Evolutionary conservation across 2,888 invertebrate genomes (phyloP).

Genomic region (Tolmerus cingulatus): DNA sequence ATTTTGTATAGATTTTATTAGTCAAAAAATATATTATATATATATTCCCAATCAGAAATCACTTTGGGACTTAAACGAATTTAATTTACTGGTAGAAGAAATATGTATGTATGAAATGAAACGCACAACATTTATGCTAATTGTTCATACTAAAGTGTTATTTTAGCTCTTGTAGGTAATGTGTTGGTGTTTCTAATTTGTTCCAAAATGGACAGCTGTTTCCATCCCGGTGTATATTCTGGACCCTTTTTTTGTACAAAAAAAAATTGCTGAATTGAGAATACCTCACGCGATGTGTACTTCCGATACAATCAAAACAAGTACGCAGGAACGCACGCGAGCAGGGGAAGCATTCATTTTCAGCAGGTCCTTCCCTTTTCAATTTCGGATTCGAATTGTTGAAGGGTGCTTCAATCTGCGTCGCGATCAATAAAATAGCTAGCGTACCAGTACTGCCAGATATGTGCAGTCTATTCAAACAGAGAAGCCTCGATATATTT

Average conservation of each 20-base stretch:
- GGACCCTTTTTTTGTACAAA: neutral
- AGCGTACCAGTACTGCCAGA: neutral
- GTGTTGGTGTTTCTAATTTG: neutral
- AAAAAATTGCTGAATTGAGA: neutral
- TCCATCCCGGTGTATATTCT: neutral
- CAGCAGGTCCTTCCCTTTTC: slow-evolving; percentile 1
- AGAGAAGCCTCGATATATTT: neutral
- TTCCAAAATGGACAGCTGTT: neutral
- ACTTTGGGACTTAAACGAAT: no score
- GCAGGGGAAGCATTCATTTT: neutral
- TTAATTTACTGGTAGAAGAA: no score
- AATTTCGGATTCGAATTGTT: neutral
- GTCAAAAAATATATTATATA: no score
- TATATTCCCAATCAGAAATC: no score
- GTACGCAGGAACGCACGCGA: neutral
- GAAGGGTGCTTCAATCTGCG: neutral
- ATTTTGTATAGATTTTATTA: no score
- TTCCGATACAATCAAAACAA: neutral
- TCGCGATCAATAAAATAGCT: neutral
- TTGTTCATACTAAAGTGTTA: no score
- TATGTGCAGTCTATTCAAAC: neutral
- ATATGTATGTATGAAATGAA: no score
- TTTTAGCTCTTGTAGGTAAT: no score
- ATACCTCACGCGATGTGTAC: neutral
- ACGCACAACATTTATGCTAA: no score